Evolutionary conservation across 2,888 invertebrate genomes (phyloP).

Genomic region (Brachyptera putata): DNA sequence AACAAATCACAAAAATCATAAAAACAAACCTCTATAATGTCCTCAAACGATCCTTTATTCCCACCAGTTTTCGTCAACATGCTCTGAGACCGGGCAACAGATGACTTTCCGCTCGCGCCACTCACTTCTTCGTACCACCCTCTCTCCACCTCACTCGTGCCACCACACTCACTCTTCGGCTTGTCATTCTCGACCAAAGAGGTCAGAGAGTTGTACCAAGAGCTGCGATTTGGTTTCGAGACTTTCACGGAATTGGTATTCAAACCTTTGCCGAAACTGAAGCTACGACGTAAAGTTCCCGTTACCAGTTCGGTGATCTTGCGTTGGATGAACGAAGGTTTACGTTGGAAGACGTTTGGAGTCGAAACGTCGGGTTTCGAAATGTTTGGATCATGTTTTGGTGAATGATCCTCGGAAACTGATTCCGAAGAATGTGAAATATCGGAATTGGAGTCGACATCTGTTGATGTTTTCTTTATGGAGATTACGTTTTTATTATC

Average conservation of each 20-base stretch:
- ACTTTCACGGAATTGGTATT: slow-evolving; percentile 35
- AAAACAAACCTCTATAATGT: neutral
- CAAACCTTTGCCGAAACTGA: slow-evolving; percentile 42
- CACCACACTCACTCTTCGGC: neutral
- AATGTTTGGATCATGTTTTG: too few relatives aligned
- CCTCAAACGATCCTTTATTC: neutral
- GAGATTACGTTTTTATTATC: neutral
- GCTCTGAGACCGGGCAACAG: neutral
- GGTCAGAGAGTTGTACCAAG: slow-evolving; percentile 43
- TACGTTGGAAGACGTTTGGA: neutral
- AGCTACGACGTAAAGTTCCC: slow-evolving; percentile 41
- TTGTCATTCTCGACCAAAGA: slow-evolving; percentile 41
- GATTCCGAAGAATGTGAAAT: neutral
- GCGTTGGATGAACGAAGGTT: slow-evolving; percentile 17
- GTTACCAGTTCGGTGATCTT: slow-evolving; percentile 9
- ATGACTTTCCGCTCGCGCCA: too few relatives aligned
- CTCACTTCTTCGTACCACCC: too few relatives aligned
- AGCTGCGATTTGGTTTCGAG: slow-evolving; percentile 38
- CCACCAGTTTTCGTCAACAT: neutral
- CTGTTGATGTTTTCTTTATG: too few relatives aligned
- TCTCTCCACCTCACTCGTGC: neutral
- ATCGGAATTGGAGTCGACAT: neutral
- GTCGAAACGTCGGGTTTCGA: neutral
- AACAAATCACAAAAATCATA: too few relatives aligned
- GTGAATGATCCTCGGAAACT: neutral